Base-by-base conservation (phyloP, 1,140 invertebrate species). In the Matsumurasca onukii region DNA sequence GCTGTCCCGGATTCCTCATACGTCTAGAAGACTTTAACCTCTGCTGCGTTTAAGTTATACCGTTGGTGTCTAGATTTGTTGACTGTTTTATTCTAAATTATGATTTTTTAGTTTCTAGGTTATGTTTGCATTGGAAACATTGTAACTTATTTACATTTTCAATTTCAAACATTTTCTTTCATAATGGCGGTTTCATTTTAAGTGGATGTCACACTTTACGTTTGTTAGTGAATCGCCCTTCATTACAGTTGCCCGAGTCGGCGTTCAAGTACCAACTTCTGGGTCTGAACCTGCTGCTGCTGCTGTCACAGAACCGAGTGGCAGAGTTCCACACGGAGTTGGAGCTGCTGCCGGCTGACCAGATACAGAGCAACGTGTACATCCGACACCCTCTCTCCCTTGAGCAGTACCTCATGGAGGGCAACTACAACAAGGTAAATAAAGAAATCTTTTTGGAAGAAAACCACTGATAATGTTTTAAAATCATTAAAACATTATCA, bases 391-490 rank as follows among this genome's bases (percentile, higher is more conserved):
- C 98, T 0, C 84, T 99, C 0, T 94, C 93, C 31, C 84, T 99
- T 72, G 98, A 99, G 77, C 98, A 99, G 77, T 98, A 97, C 81
- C 84, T 99, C 49, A 99, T 99, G 97, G 98, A 99, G 82, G 98
- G 98, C 30, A 96, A 94, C 69, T 99, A 99, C 77, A 99, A 99
- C 79, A 99, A 99, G 82, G 89, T 91, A 78, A 13, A n/a, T n/a
- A n/a, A n/a, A n/a, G n/a, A n/a, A n/a, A n/a, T n/a, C n/a, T n/a
- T n/a, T n/a, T n/a, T n/a, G n/a, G n/a, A n/a, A n/a, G n/a, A n/a
- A n/a, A n/a, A n/a, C n/a, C n/a, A n/a, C n/a, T n/a, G n/a, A n/a
- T n/a, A n/a, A n/a, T n/a, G n/a, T n/a, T n/a, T n/a, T n/a, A n/a
- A n/a, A n/a, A n/a, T n/a, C n/a, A n/a, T n/a, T n/a, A n/a, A n/a